Base-by-base conservation (phyloP, 2,113 vertebrate genomes). In the Corythaixoides concolor region DNA sequence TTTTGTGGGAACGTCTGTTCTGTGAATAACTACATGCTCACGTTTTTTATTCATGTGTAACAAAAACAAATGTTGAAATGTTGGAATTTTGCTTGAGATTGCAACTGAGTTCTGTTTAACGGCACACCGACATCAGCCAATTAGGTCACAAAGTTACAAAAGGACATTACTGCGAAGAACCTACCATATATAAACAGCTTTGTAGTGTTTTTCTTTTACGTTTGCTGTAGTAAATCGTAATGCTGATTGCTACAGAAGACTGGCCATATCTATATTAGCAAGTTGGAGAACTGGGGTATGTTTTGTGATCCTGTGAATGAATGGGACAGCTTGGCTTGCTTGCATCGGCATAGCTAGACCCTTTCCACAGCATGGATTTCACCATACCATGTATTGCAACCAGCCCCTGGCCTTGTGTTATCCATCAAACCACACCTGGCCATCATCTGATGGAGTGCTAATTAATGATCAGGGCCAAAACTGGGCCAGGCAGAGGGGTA, bases 11-110 rank as follows among this genome's bases (percentile, higher is more conserved):
- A 88, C 76, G 56, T 90, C 50, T 94, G 76, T 92, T 92, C 89
- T 74, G 33, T 90, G 43, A 77, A 77, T 28, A 85, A 22, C 41
- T 53, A 58, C 1, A 3, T 26, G 33, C 32, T 87, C 62, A 70
- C 1, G 5, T 37, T 95, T 94, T 91, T 95, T 74, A 28, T 55
- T 85, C 43, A 55, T 72, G 73, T 27, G 20, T 90, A 93, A 84
- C 32, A 88, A 93, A 83, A 92, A 16, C 67, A 91, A 75, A 39
- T 92, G 74, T 74, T 81, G 67, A 94, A 94, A 88, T 39, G 47
- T 41, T 90, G 67, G 72, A 95, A 80, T 59, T 96, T 67, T 41
- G 6, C 63, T 93, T 67, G 26, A 15, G 30, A 74, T 74, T 83
- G 56, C 90, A 94, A 70, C n/a, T 77, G n/a, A 8, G 5, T 53